Evolutionary conservation across 1,140 invertebrate genomes (phyloP).

Genomic region (Trachymyrmex cornetzi): DNA sequence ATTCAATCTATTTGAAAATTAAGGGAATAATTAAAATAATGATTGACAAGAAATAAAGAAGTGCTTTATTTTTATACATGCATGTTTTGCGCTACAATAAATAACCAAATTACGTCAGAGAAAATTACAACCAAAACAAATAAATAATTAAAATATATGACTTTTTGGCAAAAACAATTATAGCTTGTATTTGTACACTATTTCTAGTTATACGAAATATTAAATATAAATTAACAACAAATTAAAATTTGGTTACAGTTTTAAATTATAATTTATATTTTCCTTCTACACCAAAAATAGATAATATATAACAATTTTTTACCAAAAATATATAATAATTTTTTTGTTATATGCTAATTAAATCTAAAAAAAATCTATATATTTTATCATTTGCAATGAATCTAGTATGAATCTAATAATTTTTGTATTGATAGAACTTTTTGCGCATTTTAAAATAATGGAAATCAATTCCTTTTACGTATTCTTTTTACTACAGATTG

Average conservation of each 20-base stretch:
- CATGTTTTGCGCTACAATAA: neutral
- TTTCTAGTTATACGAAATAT: neutral
- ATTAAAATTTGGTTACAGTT: neutral
- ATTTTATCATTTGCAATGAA: neutral
- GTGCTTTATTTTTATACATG: neutral
- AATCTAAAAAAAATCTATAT: neutral
- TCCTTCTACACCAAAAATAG: neutral
- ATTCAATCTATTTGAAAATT: neutral
- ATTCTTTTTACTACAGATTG: constrained; percentile 11
- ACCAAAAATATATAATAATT: too few relatives aligned
- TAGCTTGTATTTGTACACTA: neutral
- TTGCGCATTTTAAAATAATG: constrained; percentile 7
- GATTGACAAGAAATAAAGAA: neutral
- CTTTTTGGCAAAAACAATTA: neutral
- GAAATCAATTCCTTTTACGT: neutral
- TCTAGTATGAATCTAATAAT: neutral
- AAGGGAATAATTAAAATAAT: neutral
- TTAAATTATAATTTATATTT: neutral
- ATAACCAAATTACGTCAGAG: neutral
- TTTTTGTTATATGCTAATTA: neutral
- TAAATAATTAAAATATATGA: neutral
- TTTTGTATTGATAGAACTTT: neutral
- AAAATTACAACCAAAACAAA: neutral
- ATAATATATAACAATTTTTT: too few relatives aligned
- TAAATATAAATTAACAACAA: neutral